These are phyloP conservation scores for Macaca mulatta DNA, from an alignment of 2,113 vertebrate species.

Conservation along the genomic window DNA sequence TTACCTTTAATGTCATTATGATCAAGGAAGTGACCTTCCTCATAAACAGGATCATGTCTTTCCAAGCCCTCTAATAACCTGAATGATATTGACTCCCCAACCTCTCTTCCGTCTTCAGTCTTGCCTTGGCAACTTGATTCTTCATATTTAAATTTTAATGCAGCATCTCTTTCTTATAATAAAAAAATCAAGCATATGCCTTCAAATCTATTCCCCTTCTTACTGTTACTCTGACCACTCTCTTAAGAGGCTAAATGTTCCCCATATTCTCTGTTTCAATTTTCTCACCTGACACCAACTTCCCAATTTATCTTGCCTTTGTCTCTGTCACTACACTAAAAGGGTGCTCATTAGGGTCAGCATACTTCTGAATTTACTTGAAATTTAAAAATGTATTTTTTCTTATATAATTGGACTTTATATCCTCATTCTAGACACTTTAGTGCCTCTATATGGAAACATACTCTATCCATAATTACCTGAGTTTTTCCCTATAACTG, in stretches of 20 bases:
- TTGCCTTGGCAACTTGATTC: neutral
- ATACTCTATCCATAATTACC: neutral
- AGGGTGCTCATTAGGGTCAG: neutral
- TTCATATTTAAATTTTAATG: neutral
- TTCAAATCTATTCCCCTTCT: neutral
- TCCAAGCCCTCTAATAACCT: neutral
- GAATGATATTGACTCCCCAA: neutral
- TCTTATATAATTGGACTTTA: neutral
- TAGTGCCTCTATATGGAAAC: neutral
- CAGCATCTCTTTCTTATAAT: neutral
- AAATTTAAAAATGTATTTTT: neutral
- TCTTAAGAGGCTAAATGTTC: neutral
- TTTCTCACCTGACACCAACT: neutral
- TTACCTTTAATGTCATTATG: neutral
- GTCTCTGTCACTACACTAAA: neutral
- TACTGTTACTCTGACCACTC: neutral
- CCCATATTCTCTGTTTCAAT: neutral
- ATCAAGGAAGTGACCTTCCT: neutral
- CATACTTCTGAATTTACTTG: neutral
- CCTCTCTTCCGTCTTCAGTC: neutral
- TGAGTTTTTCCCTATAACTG: neutral
- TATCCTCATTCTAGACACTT: neutral
- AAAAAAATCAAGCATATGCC: neutral
- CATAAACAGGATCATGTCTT: neutral
- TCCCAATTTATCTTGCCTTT: neutral